Conservation (phyloP, 2,113 vertebrate species). For the Oenanthe melanoleuca region DNA sequence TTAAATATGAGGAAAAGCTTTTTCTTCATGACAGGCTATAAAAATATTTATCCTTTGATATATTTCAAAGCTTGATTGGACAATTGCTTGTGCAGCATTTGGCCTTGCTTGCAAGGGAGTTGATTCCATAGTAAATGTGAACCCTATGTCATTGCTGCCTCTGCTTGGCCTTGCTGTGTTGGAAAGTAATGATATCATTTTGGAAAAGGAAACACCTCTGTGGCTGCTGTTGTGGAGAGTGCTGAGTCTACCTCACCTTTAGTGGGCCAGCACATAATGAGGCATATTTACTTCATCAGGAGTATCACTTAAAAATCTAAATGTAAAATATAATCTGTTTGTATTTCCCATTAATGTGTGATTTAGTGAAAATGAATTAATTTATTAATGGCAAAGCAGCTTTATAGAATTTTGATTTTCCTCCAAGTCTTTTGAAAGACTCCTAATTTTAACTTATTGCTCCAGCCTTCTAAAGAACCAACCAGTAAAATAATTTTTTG, state of each 20-base stretch:
- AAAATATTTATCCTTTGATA: neutral
- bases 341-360: neutral
- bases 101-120: neutral
- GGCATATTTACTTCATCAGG: neutral
- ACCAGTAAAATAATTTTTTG: neutral
- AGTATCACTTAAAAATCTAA: neutral
- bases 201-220: neutral
- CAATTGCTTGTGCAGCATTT: neutral
- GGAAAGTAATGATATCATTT: neutral
- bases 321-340: neutral
- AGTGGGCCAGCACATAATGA: no score
- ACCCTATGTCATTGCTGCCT: neutral
- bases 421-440: neutral
- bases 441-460: neutral
- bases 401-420: neutral
- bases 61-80: neutral
- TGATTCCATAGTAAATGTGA: neutral
- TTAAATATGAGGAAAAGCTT: neutral
- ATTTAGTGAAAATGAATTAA: neutral
- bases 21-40: neutral
- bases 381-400: neutral
- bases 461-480: neutral
- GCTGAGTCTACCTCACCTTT: neutral
- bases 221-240: neutral
- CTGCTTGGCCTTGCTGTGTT: neutral